Evolutionary conservation across 1,140 invertebrate species (phyloP), one percentile per base, ranked within the genome.

Genomic region (Belonocnema kinseyi): DNA sequence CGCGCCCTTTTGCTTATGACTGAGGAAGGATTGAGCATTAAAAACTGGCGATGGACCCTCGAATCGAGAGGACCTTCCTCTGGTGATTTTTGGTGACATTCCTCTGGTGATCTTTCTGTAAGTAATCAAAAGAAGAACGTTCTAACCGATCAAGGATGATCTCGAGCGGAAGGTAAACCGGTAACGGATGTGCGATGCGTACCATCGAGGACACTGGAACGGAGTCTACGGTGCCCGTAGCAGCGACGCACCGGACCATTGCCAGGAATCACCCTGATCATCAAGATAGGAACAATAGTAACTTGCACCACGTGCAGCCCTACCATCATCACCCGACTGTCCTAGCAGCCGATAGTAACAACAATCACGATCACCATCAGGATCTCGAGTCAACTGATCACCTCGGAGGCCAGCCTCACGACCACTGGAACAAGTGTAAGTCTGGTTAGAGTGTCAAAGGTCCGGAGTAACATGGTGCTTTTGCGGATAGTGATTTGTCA

Each of bases 361-460:
- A 91, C 87, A 91, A 91, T 74, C 87, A 90, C 82, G 89, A 91
- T 76, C 90, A 91, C 81, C 89, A 91, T 80, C 86, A 88, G 76
- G 88, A 91, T 78, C 85, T 90, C 83, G 90, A 88, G 80, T 81
- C 85, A 71, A 82, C 61, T 16, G 82, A 88, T 58, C 82, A 84
- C 74, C 87, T 85, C 50, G 81, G 82, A 46, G 72, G 82, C 71
- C 88, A 89, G 78, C 84, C 82, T n/a, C 86, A 89, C 82, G 89
- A 91, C 80, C 86, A 88, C 70, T 90, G 89, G 89, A 86, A 77
- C 82, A 90, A 90, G 89, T 90, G 90, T 91, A 90, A 90, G 90
- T 91, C 80, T 61, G 58, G 19, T 26, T 50, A 73, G 17, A 58
- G 33, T 50, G 11, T 72, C 56, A 12, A 33, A 33, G 13, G 33